These are phyloP conservation scores for Agapornis roseicollis DNA, from an alignment of 2,113 vertebrate species.

Conservation along the genomic window DNA sequence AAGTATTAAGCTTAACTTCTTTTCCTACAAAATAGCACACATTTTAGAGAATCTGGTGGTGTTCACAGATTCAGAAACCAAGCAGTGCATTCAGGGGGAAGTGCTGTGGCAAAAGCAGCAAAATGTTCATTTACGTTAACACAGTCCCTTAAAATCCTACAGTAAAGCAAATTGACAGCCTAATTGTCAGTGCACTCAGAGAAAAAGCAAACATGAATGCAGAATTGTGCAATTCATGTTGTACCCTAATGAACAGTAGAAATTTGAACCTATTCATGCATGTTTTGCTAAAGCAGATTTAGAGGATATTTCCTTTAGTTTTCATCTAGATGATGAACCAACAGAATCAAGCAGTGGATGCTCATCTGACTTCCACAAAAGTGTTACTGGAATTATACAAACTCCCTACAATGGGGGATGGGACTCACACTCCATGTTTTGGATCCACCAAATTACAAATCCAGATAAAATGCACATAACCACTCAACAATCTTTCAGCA, in stretches of 20 bases:
- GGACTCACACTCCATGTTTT: neutral
- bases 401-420: neutral
- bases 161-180: neutral
- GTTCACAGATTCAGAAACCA: neutral
- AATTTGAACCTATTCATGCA: neutral
- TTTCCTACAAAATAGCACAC: slow-evolving; percentile 5
- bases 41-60: neutral
- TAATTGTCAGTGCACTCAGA: neutral
- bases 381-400: neutral
- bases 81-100: neutral
- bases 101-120: neutral
- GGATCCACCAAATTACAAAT: neutral
- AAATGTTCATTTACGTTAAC: neutral
- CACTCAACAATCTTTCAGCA: neutral
- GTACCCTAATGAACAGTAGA: accelerated
- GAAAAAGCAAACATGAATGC: neutral
- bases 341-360: neutral
- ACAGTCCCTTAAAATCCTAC: neutral
- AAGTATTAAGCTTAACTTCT: slow-evolving; percentile 26
- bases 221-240: neutral
- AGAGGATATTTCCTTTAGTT: neutral
- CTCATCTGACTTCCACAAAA: neutral
- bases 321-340: neutral
- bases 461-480: neutral
- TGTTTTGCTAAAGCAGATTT: neutral